Evolutionary conservation across 2,113 vertebrate genomes (phyloP).

Genomic region (Acanthochromis polyacanthus): DNA sequence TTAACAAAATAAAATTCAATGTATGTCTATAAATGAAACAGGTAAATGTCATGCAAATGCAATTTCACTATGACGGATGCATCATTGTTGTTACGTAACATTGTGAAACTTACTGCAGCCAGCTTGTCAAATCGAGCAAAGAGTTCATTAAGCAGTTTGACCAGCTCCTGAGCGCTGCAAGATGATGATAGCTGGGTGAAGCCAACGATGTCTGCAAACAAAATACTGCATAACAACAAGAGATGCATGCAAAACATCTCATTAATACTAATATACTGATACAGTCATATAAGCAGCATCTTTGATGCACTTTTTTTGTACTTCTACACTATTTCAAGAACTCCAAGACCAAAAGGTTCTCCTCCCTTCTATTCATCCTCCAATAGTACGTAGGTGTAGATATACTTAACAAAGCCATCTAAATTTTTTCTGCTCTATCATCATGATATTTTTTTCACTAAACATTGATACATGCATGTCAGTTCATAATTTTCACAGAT

Average conservation of each 20-base stretch:
- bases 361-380: too few relatives aligned
- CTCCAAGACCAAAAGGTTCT: too few relatives aligned
- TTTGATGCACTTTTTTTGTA: background rate
- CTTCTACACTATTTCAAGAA: too few relatives aligned
- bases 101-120: conserved; percentile 88
- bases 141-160: conserved; percentile 96
- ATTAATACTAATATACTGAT: conserved; percentile 3
- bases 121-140: conserved; percentile 97
- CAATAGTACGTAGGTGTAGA: too few relatives aligned
- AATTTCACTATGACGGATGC: too few relatives aligned
- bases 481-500: too few relatives aligned
- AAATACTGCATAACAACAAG: conserved; percentile 86
- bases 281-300: background rate
- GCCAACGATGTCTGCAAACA: conserved; percentile 97
- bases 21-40: background rate
- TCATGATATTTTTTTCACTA: too few relatives aligned
- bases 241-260: conserved; percentile 3
- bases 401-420: too few relatives aligned
- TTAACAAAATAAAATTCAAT: background rate
- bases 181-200: conserved; percentile 96
- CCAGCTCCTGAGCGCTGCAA: conserved; percentile 96
- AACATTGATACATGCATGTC: too few relatives aligned
- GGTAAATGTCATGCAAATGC: background rate
- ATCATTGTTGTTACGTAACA: background rate
- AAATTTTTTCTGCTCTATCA: too few relatives aligned